These are phyloP conservation scores for Pantherophis guttatus DNA, from an alignment of 2,113 vertebrate genomes.

Conservation along the genomic window DNA sequence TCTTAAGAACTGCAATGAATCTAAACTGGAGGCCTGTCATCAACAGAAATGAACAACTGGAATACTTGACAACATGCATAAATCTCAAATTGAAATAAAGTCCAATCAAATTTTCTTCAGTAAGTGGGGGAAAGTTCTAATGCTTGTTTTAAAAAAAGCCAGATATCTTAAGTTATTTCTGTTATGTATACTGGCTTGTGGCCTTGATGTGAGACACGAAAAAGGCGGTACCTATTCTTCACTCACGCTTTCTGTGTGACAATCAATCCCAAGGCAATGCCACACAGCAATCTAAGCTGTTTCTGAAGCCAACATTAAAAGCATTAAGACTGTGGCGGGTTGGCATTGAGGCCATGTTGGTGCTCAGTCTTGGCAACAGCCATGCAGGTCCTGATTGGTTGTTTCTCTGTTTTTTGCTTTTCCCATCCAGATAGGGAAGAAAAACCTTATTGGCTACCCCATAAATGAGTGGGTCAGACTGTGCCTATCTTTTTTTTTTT, in stretches of 20 bases:
- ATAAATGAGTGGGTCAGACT: not conserved
- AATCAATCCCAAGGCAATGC: not conserved
- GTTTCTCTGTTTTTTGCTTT: not conserved
- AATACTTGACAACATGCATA: constrained; percentile 70
- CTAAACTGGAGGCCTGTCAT: constrained; percentile 68
- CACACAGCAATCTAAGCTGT: not conserved
- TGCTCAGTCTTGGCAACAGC: not conserved
- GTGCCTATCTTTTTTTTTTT: not conserved
- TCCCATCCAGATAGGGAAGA: not conserved
- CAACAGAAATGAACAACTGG: constrained; percentile 65
- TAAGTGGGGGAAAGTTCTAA: constrained; percentile 66
- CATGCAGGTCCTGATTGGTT: not conserved
- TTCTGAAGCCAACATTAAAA: not conserved
- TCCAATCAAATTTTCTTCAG: constrained; percentile 52
- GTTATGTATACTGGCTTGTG: not conserved
- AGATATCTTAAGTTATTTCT: constrained; percentile 22
- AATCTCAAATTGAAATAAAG: constrained; percentile 66
- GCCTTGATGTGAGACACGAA: not conserved
- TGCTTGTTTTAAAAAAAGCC: constrained; percentile 47
- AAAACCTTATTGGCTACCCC: not conserved
- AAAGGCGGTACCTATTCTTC: not conserved
- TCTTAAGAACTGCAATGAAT: constrained; percentile 75
- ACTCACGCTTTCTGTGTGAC: not conserved
- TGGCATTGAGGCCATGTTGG: not conserved
- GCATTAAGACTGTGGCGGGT: not conserved